These are phyloP conservation scores for Anoplolepis gracilipes DNA, from an alignment of 1,140 invertebrate species.

Conservation along the genomic window DNA sequence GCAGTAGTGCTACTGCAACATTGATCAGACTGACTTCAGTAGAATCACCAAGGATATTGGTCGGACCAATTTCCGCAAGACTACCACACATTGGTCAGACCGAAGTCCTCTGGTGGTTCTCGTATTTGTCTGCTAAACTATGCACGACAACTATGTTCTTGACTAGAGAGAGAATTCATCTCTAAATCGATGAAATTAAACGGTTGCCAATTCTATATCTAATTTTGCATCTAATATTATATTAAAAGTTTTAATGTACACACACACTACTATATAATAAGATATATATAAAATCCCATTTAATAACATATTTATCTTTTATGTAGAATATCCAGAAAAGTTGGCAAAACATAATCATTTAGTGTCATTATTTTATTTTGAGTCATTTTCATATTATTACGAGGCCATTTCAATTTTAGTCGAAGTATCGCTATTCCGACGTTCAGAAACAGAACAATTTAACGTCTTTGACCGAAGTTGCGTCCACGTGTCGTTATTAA, in stretches of 20 bases:
- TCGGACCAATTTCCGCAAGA: not conserved
- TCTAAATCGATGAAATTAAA: not conserved
- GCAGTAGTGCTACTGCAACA: slow-evolving; percentile 1
- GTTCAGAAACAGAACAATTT: not conserved
- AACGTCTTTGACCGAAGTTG: not conserved
- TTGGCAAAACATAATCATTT: not conserved
- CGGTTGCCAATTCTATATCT: too few species aligned
- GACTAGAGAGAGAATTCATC: not conserved
- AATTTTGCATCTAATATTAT: too few species aligned
- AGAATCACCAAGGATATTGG: slow-evolving; percentile 29
- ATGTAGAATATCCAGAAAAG: not conserved
- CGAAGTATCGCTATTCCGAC: not conserved
- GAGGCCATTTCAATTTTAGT: not conserved
- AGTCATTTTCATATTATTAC: not conserved
- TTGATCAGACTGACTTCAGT: slow-evolving; percentile 27
- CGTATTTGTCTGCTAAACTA: not conserved
- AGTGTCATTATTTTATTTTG: not conserved
- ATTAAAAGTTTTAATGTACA: too few species aligned
- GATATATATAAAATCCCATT: not conserved
- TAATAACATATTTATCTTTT: not conserved
- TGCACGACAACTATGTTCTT: not conserved
- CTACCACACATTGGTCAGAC: not conserved
- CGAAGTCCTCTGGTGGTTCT: slow-evolving; percentile 25
- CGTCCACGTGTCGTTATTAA: not conserved
- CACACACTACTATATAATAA: too few species aligned